phyloP scores from a whole-genome alignment of 2,797 vertebrate genomes.

The Geotrypetes seraphini region DNA sequence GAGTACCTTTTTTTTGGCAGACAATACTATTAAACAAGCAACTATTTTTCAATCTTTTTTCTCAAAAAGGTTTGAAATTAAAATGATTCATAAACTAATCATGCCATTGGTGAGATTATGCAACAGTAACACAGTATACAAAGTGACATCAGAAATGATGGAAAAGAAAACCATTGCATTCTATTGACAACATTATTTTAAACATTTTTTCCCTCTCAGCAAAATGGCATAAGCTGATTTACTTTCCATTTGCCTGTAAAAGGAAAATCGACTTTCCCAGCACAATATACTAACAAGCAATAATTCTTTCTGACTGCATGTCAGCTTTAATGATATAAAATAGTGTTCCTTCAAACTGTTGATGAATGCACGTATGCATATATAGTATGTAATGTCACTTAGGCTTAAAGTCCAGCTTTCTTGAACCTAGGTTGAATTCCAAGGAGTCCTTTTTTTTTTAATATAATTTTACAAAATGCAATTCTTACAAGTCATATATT shows the following conservation, averaged over 20 bases:
- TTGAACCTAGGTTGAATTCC: no score
- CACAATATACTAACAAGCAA: conserved; percentile 3
- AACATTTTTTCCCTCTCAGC: conserved; percentile 13
- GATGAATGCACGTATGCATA: no score
- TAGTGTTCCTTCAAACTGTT: accelerated
- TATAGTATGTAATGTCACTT: no score
- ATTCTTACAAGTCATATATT: no score
- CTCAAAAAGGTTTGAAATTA: conserved; percentile 4
- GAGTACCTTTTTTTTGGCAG: not conserved
- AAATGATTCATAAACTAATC: conserved; percentile 1
- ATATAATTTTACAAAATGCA: no score
- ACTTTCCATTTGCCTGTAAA: conserved; percentile 23
- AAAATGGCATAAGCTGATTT: conserved; percentile 18
- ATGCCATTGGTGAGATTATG: not conserved
- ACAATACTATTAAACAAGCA: conserved; percentile 9
- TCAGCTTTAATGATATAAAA: not conserved
- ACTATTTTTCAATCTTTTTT: conserved; percentile 18
- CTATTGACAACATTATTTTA: conserved; percentile 15
- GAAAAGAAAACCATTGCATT: conserved; percentile 6
- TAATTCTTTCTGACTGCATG: not conserved
- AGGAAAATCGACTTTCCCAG: conserved; percentile 19
- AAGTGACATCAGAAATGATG: conserved; percentile 10
- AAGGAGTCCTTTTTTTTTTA: no score
- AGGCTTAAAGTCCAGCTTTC: no score
- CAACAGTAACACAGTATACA: not conserved